These are phyloP conservation scores for Apteryx mantelli DNA, from an alignment of 2,113 vertebrate species.

Conservation along the genomic window DNA sequence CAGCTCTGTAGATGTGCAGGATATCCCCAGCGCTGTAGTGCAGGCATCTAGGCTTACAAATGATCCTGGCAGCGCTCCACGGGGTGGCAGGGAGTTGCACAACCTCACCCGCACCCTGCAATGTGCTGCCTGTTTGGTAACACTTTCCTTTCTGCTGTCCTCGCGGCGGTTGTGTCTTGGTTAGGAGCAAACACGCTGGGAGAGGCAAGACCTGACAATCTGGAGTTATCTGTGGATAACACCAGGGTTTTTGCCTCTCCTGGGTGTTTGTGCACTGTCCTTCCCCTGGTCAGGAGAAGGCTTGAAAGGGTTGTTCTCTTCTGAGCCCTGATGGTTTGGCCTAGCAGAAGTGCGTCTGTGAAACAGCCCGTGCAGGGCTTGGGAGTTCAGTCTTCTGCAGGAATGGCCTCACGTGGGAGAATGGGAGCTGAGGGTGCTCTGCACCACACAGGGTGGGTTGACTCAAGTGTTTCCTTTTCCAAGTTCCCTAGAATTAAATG, in stretches of 20 bases:
- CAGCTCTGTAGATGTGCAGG: neutral
- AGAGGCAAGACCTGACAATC: neutral
- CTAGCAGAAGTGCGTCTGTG: neutral
- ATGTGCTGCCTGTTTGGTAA: neutral
- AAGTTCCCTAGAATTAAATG: neutral
- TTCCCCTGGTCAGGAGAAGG: neutral
- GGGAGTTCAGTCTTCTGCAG: rapidly evolving
- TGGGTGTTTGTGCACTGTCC: neutral
- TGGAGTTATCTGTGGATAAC: neutral
- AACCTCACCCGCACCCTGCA: neutral
- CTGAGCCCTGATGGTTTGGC: neutral
- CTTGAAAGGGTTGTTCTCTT: neutral
- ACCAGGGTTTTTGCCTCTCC: neutral
- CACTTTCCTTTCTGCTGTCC: neutral
- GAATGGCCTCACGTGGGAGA: neutral
- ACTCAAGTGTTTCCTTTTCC: rapidly evolving
- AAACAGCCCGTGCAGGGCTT: neutral
- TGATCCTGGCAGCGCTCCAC: neutral
- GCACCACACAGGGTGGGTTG: rapidly evolving
- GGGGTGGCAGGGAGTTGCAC: neutral
- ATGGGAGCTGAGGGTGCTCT: neutral
- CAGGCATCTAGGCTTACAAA: neutral
- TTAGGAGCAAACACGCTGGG: neutral
- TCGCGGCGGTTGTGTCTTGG: rapidly evolving
- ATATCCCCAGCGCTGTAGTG: neutral